A percentile compares a stretch with the other conserved stretches of the same genome.
These are phyloP conservation scores for Butorides virescens DNA, from an alignment of 2,113 vertebrate species.

Conservation along the genomic window DNA sequence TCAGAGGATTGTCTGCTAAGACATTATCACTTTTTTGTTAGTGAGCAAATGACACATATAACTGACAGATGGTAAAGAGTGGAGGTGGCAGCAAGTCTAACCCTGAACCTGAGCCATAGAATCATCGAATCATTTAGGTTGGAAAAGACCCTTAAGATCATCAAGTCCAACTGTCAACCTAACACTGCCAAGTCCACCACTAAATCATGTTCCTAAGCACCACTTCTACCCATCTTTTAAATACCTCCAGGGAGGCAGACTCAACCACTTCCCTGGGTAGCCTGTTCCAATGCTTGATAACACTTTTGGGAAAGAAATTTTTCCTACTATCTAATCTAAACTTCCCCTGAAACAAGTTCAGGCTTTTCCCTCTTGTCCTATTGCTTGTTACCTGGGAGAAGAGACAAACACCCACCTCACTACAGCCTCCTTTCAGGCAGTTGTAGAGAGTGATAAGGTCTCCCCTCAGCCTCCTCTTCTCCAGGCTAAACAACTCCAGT, in stretches of 20 bases:
- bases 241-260: neutral
- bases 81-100: neutral
- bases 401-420: rapidly evolving
- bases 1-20: neutral
- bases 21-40: neutral
- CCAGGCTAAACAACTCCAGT: too few species aligned
- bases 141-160: neutral
- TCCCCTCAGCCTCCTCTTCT: too few species aligned
- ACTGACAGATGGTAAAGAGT: neutral
- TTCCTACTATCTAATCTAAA: neutral
- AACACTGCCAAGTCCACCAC: neutral
- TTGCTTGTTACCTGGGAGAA: neutral
- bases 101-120: neutral
- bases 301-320: neutral
- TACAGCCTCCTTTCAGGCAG: neutral
- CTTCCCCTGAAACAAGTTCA: neutral
- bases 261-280: neutral
- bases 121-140: neutral
- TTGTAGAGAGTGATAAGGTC: too few species aligned
- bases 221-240: neutral
- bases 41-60: neutral
- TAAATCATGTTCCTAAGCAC: neutral
- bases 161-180: neutral
- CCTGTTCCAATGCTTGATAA: neutral
- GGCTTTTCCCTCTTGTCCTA: neutral